Conservation (phyloP, 2,888 invertebrate species). For the Bruchidius siliquastri region DNA sequence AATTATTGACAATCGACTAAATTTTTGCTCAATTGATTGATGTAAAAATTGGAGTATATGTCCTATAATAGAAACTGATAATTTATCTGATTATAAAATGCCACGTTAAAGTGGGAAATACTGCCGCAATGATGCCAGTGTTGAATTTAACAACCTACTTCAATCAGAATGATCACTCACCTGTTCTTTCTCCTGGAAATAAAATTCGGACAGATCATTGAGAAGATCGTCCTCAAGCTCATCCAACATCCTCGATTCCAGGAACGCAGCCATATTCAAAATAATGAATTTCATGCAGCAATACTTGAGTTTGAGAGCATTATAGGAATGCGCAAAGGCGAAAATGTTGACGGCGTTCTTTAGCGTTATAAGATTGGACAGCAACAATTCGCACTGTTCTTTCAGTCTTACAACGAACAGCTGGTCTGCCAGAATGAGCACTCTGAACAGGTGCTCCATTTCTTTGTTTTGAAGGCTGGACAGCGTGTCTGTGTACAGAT, state of each 20-base stretch:
- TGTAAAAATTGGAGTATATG: too few species aligned
- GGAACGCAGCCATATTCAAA: constrained; percentile 65
- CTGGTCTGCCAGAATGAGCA: constrained; percentile 76
- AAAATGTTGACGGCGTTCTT: constrained; percentile 74
- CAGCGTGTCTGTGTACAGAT: constrained; percentile 68
- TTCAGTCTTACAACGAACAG: constrained; percentile 67
- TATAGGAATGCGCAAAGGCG: constrained; percentile 71
- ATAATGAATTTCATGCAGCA: constrained; percentile 75
- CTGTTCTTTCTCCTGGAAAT: constrained; percentile 57
- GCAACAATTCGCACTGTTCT: constrained; percentile 64
- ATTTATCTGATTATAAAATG: too few species aligned
- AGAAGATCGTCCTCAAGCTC: constrained; percentile 58
- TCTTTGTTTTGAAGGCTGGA: constrained; percentile 57
- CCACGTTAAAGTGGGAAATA: too few species aligned
- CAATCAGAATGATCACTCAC: too few species aligned
- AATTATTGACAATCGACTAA: too few species aligned
- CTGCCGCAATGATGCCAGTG: too few species aligned
- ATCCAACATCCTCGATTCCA: constrained; percentile 66
- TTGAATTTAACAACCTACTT: too few species aligned
- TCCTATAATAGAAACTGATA: too few species aligned
- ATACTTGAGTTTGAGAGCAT: constrained; percentile 65
- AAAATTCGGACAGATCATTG: constrained; percentile 62
- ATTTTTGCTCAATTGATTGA: too few species aligned
- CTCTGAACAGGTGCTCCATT: constrained; percentile 65
- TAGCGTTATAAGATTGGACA: constrained; percentile 61